Base-by-base conservation (phyloP, 2,113 vertebrate species). In the Rhodinocichla rosea region DNA sequence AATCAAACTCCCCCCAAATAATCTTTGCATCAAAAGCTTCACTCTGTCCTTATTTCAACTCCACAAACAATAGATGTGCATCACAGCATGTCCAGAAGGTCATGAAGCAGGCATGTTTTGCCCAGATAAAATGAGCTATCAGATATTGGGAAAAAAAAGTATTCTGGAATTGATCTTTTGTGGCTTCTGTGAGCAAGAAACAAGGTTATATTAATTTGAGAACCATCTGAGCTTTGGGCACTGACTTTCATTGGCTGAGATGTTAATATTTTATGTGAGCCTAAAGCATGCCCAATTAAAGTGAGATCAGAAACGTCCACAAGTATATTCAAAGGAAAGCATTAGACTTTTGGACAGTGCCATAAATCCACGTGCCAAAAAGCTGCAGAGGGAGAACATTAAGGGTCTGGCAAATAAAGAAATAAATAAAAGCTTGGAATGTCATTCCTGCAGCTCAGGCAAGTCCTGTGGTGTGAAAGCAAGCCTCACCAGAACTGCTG, bases 241-340 rank as follows among this genome's bases (percentile, higher is more conserved):
- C 87, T 93, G 92, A 64, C 94, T 97, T 96, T 96, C 95, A 89
- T 95, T 97, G 97, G 96, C 94, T 89, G 24, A 85, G 95, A 91
- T 93, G 87, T 97, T 97, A 97, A 97, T 97, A 97, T 97, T 97
- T 97, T 94, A 97, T 97, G 91, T 87, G 95, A 96, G 97, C 97
- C 96, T 97, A 97, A 97, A 97, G 96, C 95, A 94, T 92, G 92
- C 85, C 96, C 96, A 97, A 96, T 97, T 97, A 97, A 96, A 97
- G 89, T 35, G 89, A 96, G 95, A 96, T 96, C 93, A 97, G 96
- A 97, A 97, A 96, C 76, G 28, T 96, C 96, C 95, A 97, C 94
- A 94, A 97, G 95, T 97, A 93, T 93, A 94, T 97, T 97, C 95
- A 96, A 96, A 95, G 91, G 90, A 89, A 86, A 95, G 83, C 45